A percentile compares a stretch with the other conserved stretches of the same genome.
These are phyloP conservation scores for Collichthys lucidus DNA, from an alignment of 2,113 vertebrate genomes.

Conservation along the genomic window DNA sequence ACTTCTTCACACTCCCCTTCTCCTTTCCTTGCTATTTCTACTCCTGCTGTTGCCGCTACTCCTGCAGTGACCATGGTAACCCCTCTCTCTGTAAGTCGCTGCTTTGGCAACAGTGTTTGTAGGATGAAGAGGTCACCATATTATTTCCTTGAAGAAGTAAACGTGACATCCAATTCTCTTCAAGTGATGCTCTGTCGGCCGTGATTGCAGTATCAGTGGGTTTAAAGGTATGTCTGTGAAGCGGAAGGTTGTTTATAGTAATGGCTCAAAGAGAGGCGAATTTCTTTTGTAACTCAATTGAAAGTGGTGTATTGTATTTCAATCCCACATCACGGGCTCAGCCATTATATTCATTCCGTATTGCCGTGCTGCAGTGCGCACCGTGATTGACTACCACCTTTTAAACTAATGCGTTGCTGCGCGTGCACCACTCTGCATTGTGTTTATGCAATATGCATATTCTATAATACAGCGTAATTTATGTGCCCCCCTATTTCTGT, in stretches of 20 bases:
- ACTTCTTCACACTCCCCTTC: conserved; percentile 44
- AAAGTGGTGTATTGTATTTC: conserved; percentile 67
- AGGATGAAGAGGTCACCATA: conserved; percentile 66
- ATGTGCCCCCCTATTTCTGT: conserved; percentile 44
- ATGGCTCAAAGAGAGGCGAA: conserved; percentile 36
- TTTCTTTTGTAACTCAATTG: conserved; percentile 61
- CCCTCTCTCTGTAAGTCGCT: conserved; percentile 44
- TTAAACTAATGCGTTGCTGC: conserved; percentile 62
- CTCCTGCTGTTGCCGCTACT: conserved; percentile 54
- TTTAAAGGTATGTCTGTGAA: conserved; percentile 42
- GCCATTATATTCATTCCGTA: conserved; percentile 57
- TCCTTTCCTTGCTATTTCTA: conserved; percentile 51
- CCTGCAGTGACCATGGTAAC: conserved; percentile 73
- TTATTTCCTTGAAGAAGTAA: conserved; percentile 61
- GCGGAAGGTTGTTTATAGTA: conserved; percentile 60
- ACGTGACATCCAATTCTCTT: conserved; percentile 52
- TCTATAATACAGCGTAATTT: conserved; percentile 53
- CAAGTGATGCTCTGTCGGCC: conserved; percentile 48
- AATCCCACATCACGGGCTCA: conserved; percentile 50
- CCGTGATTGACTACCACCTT: conserved; percentile 72
- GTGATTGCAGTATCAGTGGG: conserved; percentile 53
- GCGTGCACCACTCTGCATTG: conserved; percentile 50
- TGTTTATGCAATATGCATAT: conserved; percentile 66
- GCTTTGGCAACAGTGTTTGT: conserved; percentile 39
- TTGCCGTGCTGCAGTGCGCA: conserved; percentile 33